Base-by-base conservation (phyloP, 1,140 invertebrate genomes). In the Bombus vancouverensis region DNA sequence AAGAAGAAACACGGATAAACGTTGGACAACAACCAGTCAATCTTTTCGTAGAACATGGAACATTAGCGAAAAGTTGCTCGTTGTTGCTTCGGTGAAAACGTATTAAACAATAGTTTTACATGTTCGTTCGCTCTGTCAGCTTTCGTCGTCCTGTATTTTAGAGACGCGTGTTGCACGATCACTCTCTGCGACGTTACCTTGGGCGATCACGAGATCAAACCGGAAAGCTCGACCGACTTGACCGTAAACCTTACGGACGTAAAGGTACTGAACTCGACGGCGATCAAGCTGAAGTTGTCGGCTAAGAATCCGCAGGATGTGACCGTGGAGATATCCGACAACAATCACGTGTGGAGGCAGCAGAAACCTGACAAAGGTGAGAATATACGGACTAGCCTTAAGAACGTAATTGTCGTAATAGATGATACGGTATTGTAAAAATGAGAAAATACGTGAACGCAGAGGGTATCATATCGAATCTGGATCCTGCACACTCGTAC, bases 91-190 rank as follows among this genome's bases (percentile, higher is more conserved):
- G 6, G 18, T 22, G 47, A 53, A 53, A 53, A 22, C 18, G 47
- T 53, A 34, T 34, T 34, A 34, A 1, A 53, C 1, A 2, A 18
- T 22, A 22, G 47, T 8, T 53, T 53, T n/a, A 2, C 1, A 4
- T 28, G 42, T 18, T 68, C 3, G 44, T 13, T 42, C 42, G 13
- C 32, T 70, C 34, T 22, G 47, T 18, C 9, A 73, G 2, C 22
- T 28, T 18, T 28, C 44, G 47, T 53, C 22, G 18, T 15, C 2
- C 18, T 5, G 22, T 10, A 28, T 62, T 85, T 39, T 10, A 96
- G 97, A 28, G 98, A 99, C 93, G 93, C 96, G 2, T 98, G 98
- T 92, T 98, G 98, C 90, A 98, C 97, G 66, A 96, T 98, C 86
- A 97, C 98, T 74, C 95, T 98, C 2, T 98, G 98, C 92, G 97